phyloP scores from a whole-genome alignment of 2,797 vertebrate genomes.

The Melanotaenia trifasciata region DNA sequence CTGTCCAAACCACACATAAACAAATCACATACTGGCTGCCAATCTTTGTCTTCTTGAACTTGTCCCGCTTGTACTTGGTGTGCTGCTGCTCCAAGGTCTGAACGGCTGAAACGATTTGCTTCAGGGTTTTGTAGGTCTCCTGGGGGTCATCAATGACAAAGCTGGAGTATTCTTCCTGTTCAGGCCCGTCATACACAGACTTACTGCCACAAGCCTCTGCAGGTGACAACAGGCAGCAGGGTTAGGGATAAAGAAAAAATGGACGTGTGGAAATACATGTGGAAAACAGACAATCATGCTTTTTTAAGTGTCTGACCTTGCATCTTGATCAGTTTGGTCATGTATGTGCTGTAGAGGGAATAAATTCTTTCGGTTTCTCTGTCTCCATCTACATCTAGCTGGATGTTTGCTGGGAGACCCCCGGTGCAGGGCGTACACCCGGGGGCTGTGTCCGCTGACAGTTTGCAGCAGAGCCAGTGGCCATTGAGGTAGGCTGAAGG shows the following conservation, averaged over 20 bases:
- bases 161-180: conserved; percentile 95
- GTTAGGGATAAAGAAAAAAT: conserved; percentile 9
- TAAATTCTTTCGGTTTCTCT: conserved; percentile 97
- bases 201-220: conserved; percentile 97
- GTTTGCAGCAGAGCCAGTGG: conserved; percentile 98
- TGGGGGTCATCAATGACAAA: conserved; percentile 97
- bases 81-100: conserved; percentile 93
- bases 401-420: conserved; percentile 97
- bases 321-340: conserved; percentile 96
- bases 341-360: conserved; percentile 93
- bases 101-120: conserved; percentile 88
- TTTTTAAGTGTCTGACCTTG: conserved; percentile 85
- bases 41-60: conserved; percentile 98
- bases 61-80: conserved; percentile 94
- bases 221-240: neutral
- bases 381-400: conserved; percentile 97
- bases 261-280: conserved; percentile 2
- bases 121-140: conserved; percentile 96
- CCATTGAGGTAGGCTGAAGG: conserved; percentile 97
- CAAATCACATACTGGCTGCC: conserved; percentile 94
- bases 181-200: conserved; percentile 95
- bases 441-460: conserved; percentile 87
- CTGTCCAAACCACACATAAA: neutral
- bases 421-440: conserved; percentile 96
- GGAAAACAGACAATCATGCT: neutral